Evolutionary conservation across 1,140 invertebrate genomes (phyloP).

Genomic region (Drosophila lacteicornis): DNA sequence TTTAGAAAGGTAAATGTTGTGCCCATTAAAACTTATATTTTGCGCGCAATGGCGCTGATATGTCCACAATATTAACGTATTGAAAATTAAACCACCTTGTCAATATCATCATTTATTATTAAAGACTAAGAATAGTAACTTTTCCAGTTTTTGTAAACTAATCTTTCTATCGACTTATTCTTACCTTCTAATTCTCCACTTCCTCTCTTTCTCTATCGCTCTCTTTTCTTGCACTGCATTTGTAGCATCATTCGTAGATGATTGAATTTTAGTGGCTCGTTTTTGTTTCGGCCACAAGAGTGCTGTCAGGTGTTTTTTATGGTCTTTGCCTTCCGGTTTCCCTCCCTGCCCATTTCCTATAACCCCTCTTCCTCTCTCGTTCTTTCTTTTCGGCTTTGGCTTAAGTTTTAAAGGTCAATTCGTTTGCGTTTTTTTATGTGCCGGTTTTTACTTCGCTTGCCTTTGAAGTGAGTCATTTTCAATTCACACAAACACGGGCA

Average conservation of each 20-base stretch:
- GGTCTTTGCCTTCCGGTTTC: constrained; percentile 33
- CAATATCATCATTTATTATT: no score
- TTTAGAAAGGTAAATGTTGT: not conserved
- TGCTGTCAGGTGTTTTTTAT: constrained; percentile 55
- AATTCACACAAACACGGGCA: constrained; percentile 48
- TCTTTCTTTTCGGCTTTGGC: constrained; percentile 4
- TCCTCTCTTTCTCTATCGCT: not conserved
- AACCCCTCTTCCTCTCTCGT: not conserved
- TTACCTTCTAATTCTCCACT: not conserved
- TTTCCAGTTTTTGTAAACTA: no score
- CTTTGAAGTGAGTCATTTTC: constrained; percentile 69
- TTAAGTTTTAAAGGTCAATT: constrained; percentile 56
- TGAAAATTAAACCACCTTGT: not conserved
- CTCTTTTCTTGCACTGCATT: constrained; percentile 13
- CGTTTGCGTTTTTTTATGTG: constrained; percentile 32
- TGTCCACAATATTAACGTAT: not conserved
- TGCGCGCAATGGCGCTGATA: not conserved
- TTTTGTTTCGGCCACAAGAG: constrained; percentile 44
- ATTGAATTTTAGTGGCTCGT: constrained; percentile 51
- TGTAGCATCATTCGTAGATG: constrained; percentile 35
- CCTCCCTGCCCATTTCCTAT: not conserved
- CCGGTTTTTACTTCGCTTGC: constrained; percentile 42
- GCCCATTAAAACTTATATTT: not conserved
- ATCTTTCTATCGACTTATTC: not conserved
- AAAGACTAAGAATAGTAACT: no score